Percentiles rank a stretch among this genome's conserved stretches.
Evolutionary conservation across 2,888 invertebrate genomes (phyloP).

Genomic region (Cheilosia impressa): DNA sequence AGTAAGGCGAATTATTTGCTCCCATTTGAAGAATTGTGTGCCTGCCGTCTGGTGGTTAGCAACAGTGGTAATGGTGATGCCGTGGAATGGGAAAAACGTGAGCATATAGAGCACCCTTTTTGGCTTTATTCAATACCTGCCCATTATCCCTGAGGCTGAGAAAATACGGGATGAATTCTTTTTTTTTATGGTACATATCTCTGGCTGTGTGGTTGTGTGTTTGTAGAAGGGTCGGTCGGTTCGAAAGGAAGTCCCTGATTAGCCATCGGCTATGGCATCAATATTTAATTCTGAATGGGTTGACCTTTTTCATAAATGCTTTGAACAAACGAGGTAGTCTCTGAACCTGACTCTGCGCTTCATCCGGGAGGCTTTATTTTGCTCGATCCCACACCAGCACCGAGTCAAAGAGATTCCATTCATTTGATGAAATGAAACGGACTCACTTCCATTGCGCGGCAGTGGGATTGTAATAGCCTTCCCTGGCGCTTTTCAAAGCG

Average conservation of each 20-base stretch:
- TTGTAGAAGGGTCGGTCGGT: conserved; percentile 31
- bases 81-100: conserved; percentile 28
- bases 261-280: conserved; percentile 72
- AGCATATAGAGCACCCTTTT: conserved; percentile 58
- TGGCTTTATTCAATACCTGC: conserved; percentile 68
- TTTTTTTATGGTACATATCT: conserved; percentile 25
- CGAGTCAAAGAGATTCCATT: conserved; percentile 52
- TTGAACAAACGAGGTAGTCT: conserved; percentile 58
- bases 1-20: conserved; percentile 71
- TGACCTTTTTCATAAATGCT: conserved; percentile 75
- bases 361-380: conserved; percentile 21
- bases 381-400: conserved; percentile 8
- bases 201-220: conserved; percentile 15
- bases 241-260: conserved; percentile 67
- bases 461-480: neutral
- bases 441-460: neutral
- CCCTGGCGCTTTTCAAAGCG: conserved; percentile 2
- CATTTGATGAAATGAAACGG: conserved; percentile 68
- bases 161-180: conserved; percentile 64
- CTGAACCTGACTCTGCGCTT: conserved; percentile 13
- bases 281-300: conserved; percentile 74
- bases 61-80: conserved; percentile 13
- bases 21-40: conserved; percentile 56
- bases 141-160: conserved; percentile 64
- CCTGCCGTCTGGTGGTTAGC: conserved; percentile 52